Percentiles rank a stretch among this genome's conserved stretches.
Conservation (phyloP, 1,140 invertebrate genomes). For the Cardiocondyla obscurior region DNA sequence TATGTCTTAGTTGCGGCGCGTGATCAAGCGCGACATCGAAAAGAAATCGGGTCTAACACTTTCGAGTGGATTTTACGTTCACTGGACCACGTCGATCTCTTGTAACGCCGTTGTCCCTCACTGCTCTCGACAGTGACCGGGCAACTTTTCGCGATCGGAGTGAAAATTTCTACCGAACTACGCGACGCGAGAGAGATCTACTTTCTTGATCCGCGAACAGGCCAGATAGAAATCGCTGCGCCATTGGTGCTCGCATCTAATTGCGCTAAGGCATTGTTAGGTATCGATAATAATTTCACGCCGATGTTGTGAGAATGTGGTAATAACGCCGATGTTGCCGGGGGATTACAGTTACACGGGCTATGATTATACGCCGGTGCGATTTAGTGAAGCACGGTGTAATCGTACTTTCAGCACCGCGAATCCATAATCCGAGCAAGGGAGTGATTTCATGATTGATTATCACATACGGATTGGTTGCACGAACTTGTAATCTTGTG, state of each 20-base stretch:
- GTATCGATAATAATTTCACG: constrained; percentile 63
- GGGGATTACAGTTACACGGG: constrained; percentile 27
- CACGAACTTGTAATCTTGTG: constrained; percentile 5
- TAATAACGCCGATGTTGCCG: constrained; percentile 54
- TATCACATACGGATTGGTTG: background rate
- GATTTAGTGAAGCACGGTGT: constrained; percentile 54
- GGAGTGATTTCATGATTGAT: constrained; percentile 22
- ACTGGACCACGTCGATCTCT: constrained; percentile 55
- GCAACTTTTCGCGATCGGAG: constrained; percentile 3
- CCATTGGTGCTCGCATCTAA: constrained; percentile 40
- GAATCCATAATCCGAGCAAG: constrained; percentile 30
- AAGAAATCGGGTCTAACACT: constrained; percentile 38
- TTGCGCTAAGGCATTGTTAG: constrained; percentile 61
- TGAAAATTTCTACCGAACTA: constrained; percentile 1
- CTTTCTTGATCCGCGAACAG: constrained; percentile 28
- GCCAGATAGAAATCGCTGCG: constrained; percentile 14
- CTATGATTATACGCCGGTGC: constrained; percentile 55
- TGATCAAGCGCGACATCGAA: constrained; percentile 11
- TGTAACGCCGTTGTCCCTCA: constrained; percentile 3
- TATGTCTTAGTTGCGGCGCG: background rate
- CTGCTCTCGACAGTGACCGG: background rate
- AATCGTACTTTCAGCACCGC: constrained; percentile 31
- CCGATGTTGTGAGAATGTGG: constrained; percentile 39
- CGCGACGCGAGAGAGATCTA: constrained; percentile 15
- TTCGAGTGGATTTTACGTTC: constrained; percentile 44